Evolutionary conservation across 2,797 vertebrate genomes (phyloP).

Genomic region (Clarias pachynema): DNA sequence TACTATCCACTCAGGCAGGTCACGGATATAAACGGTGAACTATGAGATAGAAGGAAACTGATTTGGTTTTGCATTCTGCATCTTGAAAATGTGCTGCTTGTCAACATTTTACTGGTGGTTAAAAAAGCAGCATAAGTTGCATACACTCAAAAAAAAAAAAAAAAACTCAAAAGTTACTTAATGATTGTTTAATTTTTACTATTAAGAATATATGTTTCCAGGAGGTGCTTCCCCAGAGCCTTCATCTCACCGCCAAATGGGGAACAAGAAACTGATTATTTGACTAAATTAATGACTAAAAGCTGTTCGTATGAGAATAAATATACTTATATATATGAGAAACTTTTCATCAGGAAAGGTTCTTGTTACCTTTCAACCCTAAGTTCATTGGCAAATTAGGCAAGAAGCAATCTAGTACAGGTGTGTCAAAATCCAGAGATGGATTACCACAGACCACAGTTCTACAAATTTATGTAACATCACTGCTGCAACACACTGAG

Average conservation of each 20-base stretch:
- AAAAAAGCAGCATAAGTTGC: background rate
- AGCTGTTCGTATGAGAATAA: background rate
- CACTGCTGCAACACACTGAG: background rate
- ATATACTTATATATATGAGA: background rate
- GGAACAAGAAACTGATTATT: background rate
- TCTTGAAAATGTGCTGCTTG: background rate
- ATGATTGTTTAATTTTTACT: background rate
- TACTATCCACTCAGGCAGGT: background rate
- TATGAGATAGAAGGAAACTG: background rate
- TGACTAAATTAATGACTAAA: background rate
- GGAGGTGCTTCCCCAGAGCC: background rate
- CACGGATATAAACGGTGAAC: background rate
- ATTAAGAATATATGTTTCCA: too few species aligned
- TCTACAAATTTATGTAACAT: background rate
- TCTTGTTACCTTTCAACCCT: background rate
- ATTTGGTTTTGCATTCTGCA: background rate
- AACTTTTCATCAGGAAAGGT: background rate
- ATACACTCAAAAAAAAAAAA: background rate
- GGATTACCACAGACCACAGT: background rate
- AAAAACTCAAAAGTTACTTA: background rate
- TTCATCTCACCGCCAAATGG: too few species aligned
- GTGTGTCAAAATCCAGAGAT: slow-evolving; percentile 1
- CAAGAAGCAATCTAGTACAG: background rate
- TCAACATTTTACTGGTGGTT: background rate
- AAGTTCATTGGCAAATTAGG: background rate